Percentiles rank a stretch among this genome's conserved stretches.
phyloP scores from a whole-genome alignment of 23 tunicate genomes.

The Oikopleura dioica region DNA sequence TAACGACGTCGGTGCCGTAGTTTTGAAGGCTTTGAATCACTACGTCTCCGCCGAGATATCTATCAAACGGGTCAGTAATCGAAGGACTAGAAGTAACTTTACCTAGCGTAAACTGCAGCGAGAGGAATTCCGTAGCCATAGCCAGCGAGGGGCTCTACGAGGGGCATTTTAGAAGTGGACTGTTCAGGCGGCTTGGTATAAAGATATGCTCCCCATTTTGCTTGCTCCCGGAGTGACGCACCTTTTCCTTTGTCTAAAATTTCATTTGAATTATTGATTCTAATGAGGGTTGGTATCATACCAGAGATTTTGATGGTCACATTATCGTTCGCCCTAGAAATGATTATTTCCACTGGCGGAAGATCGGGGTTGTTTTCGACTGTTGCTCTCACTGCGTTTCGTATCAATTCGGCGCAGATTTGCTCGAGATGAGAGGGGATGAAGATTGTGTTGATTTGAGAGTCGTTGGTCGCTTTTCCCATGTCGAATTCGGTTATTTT shows the following conservation, averaged over 20 bases:
- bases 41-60: slow-evolving; percentile 9
- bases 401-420: neutral
- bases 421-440: neutral
- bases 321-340: neutral
- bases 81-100: no score
- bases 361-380: neutral
- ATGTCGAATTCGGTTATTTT: neutral
- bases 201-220: neutral
- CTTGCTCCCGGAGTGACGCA: neutral
- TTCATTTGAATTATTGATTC: no score
- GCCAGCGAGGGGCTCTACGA: neutral
- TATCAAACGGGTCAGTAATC: no score
- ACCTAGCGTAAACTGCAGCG: neutral
- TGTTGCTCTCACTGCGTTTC: slow-evolving; percentile 7
- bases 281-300: no score
- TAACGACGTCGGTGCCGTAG: no score
- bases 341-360: neutral
- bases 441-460: neutral
- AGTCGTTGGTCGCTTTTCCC: no score
- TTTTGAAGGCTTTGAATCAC: neutral
- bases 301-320: neutral
- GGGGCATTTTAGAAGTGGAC: neutral
- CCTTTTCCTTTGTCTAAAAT: neutral
- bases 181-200: neutral
- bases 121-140: slow-evolving; percentile 7